Base-by-base conservation (phyloP, 2,797 vertebrate genomes). In the Phaenicophaeus curvirostris region DNA sequence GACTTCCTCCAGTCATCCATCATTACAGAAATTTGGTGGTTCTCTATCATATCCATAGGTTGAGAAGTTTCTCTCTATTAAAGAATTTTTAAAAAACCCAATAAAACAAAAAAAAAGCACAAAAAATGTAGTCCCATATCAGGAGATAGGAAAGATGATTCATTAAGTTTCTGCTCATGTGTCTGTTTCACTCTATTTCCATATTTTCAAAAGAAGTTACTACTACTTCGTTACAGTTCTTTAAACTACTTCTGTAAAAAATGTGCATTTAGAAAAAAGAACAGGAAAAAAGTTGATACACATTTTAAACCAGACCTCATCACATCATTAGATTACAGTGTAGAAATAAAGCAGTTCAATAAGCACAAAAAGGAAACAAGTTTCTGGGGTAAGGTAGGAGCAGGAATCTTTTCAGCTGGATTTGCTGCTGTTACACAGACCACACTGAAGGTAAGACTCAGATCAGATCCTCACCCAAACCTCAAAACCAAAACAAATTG, bases 31-130 rank as follows among this genome's bases (percentile, higher is more conserved):
- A n/a, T 78, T 58, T n/a, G 2, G 6, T 46, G 8, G 4, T 11
- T 59, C 3, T 62, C 51, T 3, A 62, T 9, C 12, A 33, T 12
- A 51, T 0, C 0, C 1, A 8, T 1, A 53, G 15, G 5, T 53
- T 6, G 5, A 20, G 6, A 12, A 39, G 5, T 24, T 85, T 59
- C 15, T 77, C 9, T 41, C 5, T 8, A 13, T n/a, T 11, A 30
- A 55, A 41, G 6, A 57, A 37, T 9, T 48, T 15, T 12, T 42
- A 19, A 37, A 8, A 11, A 5, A 5, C 15, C 51, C 50, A 39
- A 27, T 15, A 28, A 15, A 53, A 30, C 30, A 42, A 18, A 13
- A 25, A 24, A 30, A 48, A 23, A 48, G 24, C 12, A 19, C 12
- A n/a, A 21, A 51, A 58, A 19, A 18, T 27, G 7, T 4, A 59